Evolutionary conservation across 2,113 vertebrate genomes (phyloP), one percentile per base, ranked within the genome.

Genomic region (Amblyopsis rosae): DNA sequence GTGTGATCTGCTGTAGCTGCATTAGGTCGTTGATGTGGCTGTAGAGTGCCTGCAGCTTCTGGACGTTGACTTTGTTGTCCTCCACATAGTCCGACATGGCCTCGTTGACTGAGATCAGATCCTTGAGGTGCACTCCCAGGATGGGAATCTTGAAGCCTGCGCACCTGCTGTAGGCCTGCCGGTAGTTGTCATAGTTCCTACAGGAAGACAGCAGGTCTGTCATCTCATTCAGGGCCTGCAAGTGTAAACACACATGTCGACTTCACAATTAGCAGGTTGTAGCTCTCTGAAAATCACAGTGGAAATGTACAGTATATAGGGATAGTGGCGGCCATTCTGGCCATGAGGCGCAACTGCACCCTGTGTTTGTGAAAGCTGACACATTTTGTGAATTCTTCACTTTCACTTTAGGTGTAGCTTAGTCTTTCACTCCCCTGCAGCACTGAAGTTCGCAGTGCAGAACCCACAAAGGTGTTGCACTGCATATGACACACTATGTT

Each of bases 121-220:
- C 96, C 81, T 98, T 98, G 73, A 98, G 93, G 84, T 98, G 96
- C 49, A 98, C 96, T 0, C 96, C 96, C 56, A 98, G 91, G 78
- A 98, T 98, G 45, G 96, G 96, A 76, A 98, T 96, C 90, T 98
- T 97, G 86, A 96, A 97, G 72, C 93, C 94, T 53, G 88, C 91
- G 71, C 94, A 95, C 72, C 90, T 94, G 0, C 90, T 93, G 48
- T 96, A 98, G 61, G 93, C 93, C 69, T 96, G 94, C 59, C 96
- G 90, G 68, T 98, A 98, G 88, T 93, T 97, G 87, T 98, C 95
- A 41, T 95, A 98, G 85, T 98, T 98, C 83, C 95, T 93, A 81
- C 92, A 96, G 45, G 96, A 98, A 5, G 96, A 96, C 75, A 98
- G 94, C 70, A 98, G 90, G 86, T 98, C 96, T 0, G 96, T 98